Percentiles rank a stretch among this genome's conserved stretches.
Evolutionary conservation across 2,888 invertebrate genomes (phyloP).

Genomic region (Nipponacmea schrenckii): DNA sequence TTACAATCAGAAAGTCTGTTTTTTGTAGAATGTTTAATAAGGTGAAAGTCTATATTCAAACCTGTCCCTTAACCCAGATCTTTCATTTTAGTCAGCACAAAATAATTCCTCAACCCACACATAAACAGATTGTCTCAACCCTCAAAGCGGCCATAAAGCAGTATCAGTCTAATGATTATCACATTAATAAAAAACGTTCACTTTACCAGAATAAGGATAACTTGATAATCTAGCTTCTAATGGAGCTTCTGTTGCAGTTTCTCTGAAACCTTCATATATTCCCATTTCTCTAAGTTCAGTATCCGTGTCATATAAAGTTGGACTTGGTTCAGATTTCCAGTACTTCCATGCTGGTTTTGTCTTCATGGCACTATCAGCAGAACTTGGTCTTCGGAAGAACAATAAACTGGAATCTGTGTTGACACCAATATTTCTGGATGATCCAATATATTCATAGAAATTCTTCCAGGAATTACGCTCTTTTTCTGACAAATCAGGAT

Average conservation of each 20-base stretch:
- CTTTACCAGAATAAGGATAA: slow-evolving; percentile 41
- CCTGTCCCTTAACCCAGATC: too few relatives aligned
- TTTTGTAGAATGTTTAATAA: too few relatives aligned
- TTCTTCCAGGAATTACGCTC: not conserved
- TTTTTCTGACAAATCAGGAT: not conserved
- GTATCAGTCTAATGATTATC: too few relatives aligned
- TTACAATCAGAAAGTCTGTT: too few relatives aligned
- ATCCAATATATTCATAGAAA: not conserved
- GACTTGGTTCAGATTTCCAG: slow-evolving; percentile 57
- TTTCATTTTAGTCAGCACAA: too few relatives aligned
- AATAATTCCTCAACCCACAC: too few relatives aligned
- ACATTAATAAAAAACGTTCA: too few relatives aligned
- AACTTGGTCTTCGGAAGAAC: slow-evolving; percentile 27
- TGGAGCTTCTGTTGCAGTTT: slow-evolving; percentile 55
- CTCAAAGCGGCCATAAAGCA: too few relatives aligned
- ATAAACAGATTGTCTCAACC: too few relatives aligned
- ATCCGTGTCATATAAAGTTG: slow-evolving; percentile 43
- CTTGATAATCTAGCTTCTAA: slow-evolving; percentile 50
- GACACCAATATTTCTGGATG: slow-evolving; percentile 31
- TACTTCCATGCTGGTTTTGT: slow-evolving; percentile 54
- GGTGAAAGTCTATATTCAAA: too few relatives aligned
- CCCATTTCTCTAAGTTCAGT: slow-evolving; percentile 28
- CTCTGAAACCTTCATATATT: slow-evolving; percentile 39
- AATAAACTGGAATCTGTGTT: slow-evolving; percentile 48
- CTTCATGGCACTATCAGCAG: not conserved